These are phyloP conservation scores for Hormaphis cornu DNA, from an alignment of 1,140 invertebrate species.

Conservation along the genomic window DNA sequence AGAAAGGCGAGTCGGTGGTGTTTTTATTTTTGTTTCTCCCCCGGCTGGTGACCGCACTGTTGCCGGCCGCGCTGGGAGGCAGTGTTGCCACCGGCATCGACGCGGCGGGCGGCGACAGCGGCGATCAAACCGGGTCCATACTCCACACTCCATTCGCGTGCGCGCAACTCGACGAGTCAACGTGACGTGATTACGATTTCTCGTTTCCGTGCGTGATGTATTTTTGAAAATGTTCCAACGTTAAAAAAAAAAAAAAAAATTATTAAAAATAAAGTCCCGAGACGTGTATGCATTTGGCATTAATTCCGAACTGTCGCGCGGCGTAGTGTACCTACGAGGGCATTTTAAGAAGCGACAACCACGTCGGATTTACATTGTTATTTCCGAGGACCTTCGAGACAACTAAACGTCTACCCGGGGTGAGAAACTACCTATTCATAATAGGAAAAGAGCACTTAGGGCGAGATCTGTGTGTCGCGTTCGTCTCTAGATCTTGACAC, in stretches of 20 bases:
- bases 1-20: too few species aligned
- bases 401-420: neutral
- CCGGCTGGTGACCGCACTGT: neutral
- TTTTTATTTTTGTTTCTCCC: neutral
- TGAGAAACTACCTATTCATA: too few species aligned
- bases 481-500: too few species aligned
- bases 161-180: slow-evolving; percentile 5
- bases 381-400: neutral
- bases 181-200: slow-evolving; percentile 21
- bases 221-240: slow-evolving; percentile 28
- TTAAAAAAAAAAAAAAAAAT: slow-evolving; percentile 8
- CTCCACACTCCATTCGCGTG: neutral
- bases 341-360: neutral
- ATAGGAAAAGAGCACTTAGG: too few species aligned
- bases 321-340: neutral
- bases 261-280: neutral
- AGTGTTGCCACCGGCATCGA: neutral
- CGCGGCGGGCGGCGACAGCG: neutral
- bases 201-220: neutral
- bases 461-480: too few species aligned
- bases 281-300: neutral
- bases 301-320: neutral
- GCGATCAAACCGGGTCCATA: too few species aligned
- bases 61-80: neutral
- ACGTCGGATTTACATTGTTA: too few species aligned